These are phyloP conservation scores for Ellobium chinense DNA, from an alignment of 2,888 invertebrate genomes.

Conservation along the genomic window DNA sequence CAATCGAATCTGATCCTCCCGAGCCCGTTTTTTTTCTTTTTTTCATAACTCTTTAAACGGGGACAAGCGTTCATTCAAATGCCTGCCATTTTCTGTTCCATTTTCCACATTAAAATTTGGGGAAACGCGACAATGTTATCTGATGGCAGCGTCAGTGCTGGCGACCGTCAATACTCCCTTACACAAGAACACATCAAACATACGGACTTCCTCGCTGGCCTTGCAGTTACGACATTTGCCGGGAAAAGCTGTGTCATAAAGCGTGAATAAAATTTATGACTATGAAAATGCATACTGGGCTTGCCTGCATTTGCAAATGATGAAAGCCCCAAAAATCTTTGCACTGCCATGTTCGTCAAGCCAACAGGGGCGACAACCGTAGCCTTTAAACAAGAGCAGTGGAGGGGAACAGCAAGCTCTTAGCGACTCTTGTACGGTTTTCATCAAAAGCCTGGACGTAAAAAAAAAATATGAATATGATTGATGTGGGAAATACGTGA, in stretches of 20 bases:
- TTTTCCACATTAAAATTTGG: background rate
- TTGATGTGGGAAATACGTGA: no score
- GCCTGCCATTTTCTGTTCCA: background rate
- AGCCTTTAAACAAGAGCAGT: no score
- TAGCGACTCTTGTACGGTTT: no score
- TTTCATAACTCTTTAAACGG: background rate
- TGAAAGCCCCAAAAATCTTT: no score
- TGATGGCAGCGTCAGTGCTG: background rate
- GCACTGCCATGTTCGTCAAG: no score
- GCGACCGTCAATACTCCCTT: background rate
- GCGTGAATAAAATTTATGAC: background rate
- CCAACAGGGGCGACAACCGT: no score
- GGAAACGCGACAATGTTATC: background rate
- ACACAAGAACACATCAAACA: background rate
- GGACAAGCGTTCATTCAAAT: background rate
- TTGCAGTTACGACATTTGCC: background rate
- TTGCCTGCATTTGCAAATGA: no score
- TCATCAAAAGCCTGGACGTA: no score
- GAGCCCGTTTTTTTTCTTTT: background rate
- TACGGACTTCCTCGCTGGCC: background rate
- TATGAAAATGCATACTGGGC: background rate
- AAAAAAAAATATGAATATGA: no score
- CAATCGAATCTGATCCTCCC: slow-evolving; percentile 1
- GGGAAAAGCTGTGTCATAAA: background rate
- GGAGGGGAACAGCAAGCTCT: no score